Evolutionary conservation across 2,888 invertebrate species (phyloP).

Genomic region (Athalia rosae): DNA sequence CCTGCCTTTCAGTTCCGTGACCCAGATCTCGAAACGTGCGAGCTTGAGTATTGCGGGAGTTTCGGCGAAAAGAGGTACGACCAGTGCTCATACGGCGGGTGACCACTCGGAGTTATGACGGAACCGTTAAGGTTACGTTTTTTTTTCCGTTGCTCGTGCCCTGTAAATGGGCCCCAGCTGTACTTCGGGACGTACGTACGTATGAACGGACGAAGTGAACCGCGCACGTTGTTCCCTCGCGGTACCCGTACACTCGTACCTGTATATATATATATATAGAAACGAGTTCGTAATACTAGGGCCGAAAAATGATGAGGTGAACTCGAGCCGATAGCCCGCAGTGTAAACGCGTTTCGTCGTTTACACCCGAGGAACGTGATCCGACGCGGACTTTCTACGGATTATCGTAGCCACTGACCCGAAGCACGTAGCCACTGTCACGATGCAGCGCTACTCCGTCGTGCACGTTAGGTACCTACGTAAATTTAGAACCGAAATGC

Average conservation of each 20-base stretch:
- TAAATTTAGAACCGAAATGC: neutral
- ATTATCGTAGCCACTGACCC: constrained; percentile 27
- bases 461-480: neutral
- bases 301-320: constrained; percentile 28
- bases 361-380: constrained; percentile 38
- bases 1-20: neutral
- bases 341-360: neutral
- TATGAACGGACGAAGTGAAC: neutral
- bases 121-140: constrained; percentile 39
- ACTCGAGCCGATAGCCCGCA: constrained; percentile 20
- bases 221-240: no score
- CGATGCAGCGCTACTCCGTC: neutral
- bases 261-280: no score
- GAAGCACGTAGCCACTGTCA: constrained; percentile 23
- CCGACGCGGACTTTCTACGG: constrained; percentile 41
- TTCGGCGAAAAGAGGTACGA: constrained; percentile 32
- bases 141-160: constrained; percentile 7
- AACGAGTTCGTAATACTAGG: neutral
- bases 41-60: constrained; percentile 15
- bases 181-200: neutral
- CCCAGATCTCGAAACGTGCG: constrained; percentile 15
- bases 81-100: neutral
- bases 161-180: neutral
- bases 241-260: no score
- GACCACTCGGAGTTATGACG: constrained; percentile 17